Evolutionary conservation across 2,888 invertebrate genomes (phyloP), one percentile per base, ranked within the genome.

Genomic region (Caenorhabditis angaria): DNA sequence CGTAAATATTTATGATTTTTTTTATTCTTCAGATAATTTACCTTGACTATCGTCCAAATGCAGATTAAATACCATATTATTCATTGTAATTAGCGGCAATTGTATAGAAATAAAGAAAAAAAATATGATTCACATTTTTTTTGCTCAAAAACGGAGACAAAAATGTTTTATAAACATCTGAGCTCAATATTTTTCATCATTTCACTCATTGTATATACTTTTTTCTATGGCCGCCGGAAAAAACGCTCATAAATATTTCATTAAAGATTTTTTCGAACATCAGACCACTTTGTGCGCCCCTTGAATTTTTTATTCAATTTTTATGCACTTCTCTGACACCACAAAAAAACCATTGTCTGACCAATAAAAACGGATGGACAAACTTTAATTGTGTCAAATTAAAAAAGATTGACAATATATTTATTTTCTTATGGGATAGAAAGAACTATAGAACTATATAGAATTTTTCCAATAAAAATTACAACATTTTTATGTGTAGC

Each of bases 21-120:
- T 10, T 41, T 8, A 32, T 32, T 32, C n/a, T n/a, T n/a, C n/a
- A n/a, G n/a, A 32, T 32, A 41, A 41, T 59, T 48, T 70, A 70
- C 69, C 69, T 70, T 70, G 61, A 58, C 55, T 65, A 65, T 65
- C 65, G 62, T 70, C 70, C 70, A 55, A 60, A 35, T 50, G 65
- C 57, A 65, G 47, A 53, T 62, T 62, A 62, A 62, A 62, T 62
- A 70, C 70, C 70, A 70, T 65, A 10, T n/a, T n/a, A n/a, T n/a
- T n/a, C n/a, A n/a, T n/a, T n/a, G n/a, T n/a, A n/a, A n/a, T n/a
- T n/a, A n/a, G n/a, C n/a, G n/a, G n/a, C n/a, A n/a, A n/a, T n/a
- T n/a, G n/a, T n/a, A n/a, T n/a, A n/a, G n/a, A n/a, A n/a, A 35
- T 10, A 35, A 35, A 35, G 35, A 35, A 35, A 6, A 35, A 14